phyloP scores from a whole-genome alignment of 2,888 invertebrate species.

The Scrobipalpa atriplicella region DNA sequence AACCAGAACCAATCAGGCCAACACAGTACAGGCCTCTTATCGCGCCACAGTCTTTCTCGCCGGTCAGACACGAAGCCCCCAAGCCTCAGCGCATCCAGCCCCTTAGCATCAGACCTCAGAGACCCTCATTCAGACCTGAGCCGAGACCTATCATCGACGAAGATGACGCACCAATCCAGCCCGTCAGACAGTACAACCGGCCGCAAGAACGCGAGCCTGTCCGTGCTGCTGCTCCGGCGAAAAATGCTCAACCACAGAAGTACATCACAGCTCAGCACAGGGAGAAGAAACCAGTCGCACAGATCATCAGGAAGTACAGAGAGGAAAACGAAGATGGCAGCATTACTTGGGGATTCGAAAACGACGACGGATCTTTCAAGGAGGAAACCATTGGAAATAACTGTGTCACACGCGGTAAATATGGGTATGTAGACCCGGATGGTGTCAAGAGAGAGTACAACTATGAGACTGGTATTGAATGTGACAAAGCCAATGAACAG shows the following conservation, averaged over 20 bases:
- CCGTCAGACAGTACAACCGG: conserved; percentile 72
- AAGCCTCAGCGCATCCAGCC: conserved; percentile 76
- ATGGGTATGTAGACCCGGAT: conserved; percentile 93
- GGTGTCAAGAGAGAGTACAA: conserved; percentile 91
- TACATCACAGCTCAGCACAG: conserved; percentile 66
- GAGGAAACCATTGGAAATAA: conserved; percentile 92
- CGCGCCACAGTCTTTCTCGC: conserved; percentile 66
- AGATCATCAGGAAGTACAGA: conserved; percentile 87
- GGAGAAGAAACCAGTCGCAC: conserved; percentile 87
- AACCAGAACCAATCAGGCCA: conserved; percentile 71
- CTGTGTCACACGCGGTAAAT: conserved; percentile 89
- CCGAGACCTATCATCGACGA: conserved; percentile 74
- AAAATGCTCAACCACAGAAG: conserved; percentile 67
- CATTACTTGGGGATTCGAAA: conserved; percentile 94
- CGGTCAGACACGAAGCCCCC: conserved; percentile 65
- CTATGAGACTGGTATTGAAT: conserved; percentile 91
- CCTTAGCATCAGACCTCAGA: conserved; percentile 74
- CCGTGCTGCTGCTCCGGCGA: conserved; percentile 64
- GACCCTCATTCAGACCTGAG: conserved; percentile 79
- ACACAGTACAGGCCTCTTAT: conserved; percentile 74
- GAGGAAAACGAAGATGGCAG: conserved; percentile 92
- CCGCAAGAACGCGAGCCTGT: conserved; percentile 73
- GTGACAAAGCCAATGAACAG: conserved; percentile 82
- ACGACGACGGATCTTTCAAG: conserved; percentile 93
- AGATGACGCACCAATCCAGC: conserved; percentile 62